Evolutionary conservation across 1,140 invertebrate species (phyloP).

Genomic region (Halesus radiatus): DNA sequence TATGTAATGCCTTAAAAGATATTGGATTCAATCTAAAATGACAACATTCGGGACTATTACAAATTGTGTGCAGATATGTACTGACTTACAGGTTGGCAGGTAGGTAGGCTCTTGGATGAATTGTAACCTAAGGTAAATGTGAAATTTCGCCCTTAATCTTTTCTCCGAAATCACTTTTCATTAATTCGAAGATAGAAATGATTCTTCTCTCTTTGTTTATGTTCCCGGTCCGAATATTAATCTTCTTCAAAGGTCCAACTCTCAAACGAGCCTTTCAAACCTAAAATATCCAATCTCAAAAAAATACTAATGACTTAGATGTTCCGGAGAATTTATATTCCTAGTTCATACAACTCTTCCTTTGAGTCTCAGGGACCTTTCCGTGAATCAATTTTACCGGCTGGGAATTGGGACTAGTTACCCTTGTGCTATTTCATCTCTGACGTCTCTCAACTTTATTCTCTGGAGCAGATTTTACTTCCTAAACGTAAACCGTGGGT

Average conservation of each 20-base stretch:
- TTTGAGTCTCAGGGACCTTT: not conserved
- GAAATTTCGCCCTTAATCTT: too few relatives aligned
- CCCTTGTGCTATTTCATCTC: not conserved
- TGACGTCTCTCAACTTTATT: not conserved
- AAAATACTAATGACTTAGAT: constrained; percentile 4
- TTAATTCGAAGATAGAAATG: too few relatives aligned
- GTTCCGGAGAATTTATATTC: constrained; percentile 8
- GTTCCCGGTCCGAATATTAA: constrained; percentile 1
- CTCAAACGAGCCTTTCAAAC: too few relatives aligned
- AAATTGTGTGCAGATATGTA: too few relatives aligned
- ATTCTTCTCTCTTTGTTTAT: not conserved
- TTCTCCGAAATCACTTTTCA: too few relatives aligned
- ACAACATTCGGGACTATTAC: too few relatives aligned
- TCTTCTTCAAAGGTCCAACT: not conserved
- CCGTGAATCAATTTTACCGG: constrained; percentile 17
- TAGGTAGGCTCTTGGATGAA: too few relatives aligned
- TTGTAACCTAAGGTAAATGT: too few relatives aligned
- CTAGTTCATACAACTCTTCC: not conserved
- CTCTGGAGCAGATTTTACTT: not conserved
- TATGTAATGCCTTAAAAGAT: too few relatives aligned
- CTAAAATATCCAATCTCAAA: not conserved
- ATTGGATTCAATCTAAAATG: too few relatives aligned
- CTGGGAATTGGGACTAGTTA: constrained; percentile 18
- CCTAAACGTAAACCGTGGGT: too few relatives aligned
- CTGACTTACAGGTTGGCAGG: too few relatives aligned